Base-by-base conservation (phyloP, 92 coral and sea anemone genomes). In the Umimayanthus kanabou region DNA sequence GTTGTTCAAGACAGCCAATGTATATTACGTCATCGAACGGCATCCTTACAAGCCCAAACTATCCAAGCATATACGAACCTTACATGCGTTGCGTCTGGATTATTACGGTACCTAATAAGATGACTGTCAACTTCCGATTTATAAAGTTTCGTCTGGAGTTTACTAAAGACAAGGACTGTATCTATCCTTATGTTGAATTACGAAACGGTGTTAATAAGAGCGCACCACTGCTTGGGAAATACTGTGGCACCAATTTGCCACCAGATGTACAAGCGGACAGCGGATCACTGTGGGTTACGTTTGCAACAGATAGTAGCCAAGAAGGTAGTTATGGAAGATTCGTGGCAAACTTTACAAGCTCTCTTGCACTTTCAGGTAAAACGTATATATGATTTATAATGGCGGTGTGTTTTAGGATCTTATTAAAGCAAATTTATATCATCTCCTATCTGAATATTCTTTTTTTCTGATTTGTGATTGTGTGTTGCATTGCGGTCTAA, bases 71-170 rank as follows among this genome's bases (percentile, higher is more conserved):
- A 10, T 78, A n/a, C 42, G 82, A 78, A 50, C 82, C 82, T 1
- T 45, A 78, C 82, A 78, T 43, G 66, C 28, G 66, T 78, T 78
- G 82, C 26, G 66, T 49, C 22, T 78, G 82, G 82, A 53, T 78
- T 13, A 78, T 78, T 58, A 78, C 37, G 9, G 40, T 37, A 11
- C 82, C 82, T 3, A 11, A 26, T 23, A 43, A 49, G 6, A 47
- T 10, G 82, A 43, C 82, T 25, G 82, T 78, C 22, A 26, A 50
- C 22, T 30, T 78, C 5, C 7, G 37, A 14, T 78, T 78, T 49
- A 28, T 49, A 49, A 23, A 49, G 42, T 78, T 78, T 50, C 58
- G 82, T 18, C 42, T 78, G 82, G 82, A 78, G 65, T 78, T 43
- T 53, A 78, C 82, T 11, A 43, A 43, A 15, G 82, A 47, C n/a